Percentiles rank a stretch among this genome's conserved stretches.
These are phyloP conservation scores for Alces alces DNA, from an alignment of 2,113 vertebrate species.

Conservation along the genomic window DNA sequence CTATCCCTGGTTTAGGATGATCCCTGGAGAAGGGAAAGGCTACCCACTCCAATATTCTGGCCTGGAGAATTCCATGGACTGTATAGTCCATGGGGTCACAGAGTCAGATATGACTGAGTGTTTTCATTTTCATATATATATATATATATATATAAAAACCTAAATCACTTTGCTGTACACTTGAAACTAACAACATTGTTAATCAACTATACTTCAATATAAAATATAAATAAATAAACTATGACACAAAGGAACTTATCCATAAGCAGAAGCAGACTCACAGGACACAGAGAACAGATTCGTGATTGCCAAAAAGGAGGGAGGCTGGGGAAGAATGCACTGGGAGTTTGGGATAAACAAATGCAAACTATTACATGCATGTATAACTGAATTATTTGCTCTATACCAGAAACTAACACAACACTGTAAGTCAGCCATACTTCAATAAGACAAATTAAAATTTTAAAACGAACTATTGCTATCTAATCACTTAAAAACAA, in stretches of 20 bases:
- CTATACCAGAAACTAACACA: not conserved
- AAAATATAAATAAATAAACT: not conserved
- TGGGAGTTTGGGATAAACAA: not conserved
- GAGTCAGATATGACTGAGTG: not conserved
- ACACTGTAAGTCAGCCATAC: not conserved
- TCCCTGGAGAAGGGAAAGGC: not conserved
- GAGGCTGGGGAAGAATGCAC: not conserved
- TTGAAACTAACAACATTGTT: not conserved
- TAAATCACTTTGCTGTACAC: not conserved
- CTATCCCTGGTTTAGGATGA: not conserved
- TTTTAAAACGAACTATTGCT: not conserved
- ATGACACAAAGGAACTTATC: not conserved
- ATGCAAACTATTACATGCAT: not conserved
- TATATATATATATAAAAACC: not conserved
- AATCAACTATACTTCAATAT: not conserved
- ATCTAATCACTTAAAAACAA: not conserved
- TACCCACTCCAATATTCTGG: not conserved
- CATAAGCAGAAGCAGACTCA: not conserved
- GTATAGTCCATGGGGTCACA: not conserved
- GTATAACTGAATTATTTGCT: not conserved
- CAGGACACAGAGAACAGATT: not conserved
- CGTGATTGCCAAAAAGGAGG: not conserved
- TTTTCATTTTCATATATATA: not conserved
- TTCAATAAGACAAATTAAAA: not conserved
- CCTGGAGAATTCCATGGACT: not conserved